phyloP scores from a whole-genome alignment of 2,113 vertebrate genomes.

The Centropristis striata region DNA sequence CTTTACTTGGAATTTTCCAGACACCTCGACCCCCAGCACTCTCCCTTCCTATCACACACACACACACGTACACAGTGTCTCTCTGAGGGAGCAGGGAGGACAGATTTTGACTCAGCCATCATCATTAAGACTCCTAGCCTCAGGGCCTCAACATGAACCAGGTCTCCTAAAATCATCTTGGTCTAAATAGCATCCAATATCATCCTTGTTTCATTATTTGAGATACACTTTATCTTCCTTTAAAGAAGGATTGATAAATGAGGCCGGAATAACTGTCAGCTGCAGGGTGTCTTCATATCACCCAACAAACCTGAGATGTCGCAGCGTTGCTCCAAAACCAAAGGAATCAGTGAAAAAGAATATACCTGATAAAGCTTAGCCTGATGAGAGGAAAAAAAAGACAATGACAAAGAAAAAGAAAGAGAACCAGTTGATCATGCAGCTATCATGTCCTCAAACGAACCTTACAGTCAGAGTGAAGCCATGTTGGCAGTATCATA shows the following conservation, averaged over 20 bases:
- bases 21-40: slow-evolving; percentile 1
- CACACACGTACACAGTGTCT: slow-evolving; percentile 9
- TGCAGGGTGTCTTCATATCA: not conserved
- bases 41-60: not conserved
- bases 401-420: not conserved
- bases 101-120: slow-evolving; percentile 39
- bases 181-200: slow-evolving; percentile 1
- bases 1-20: slow-evolving; percentile 57
- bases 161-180: not conserved
- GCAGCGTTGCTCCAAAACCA: not conserved
- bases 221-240: not conserved
- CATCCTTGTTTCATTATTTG: not conserved
- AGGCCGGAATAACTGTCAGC: not conserved
- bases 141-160: slow-evolving; percentile 1
- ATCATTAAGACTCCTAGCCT: slow-evolving; percentile 31
- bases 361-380: not conserved
- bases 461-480: too few species aligned
- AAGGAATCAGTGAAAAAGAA: not conserved
- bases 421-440: not conserved
- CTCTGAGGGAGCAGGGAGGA: slow-evolving; percentile 14
- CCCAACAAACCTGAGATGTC: not conserved
- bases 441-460: too few species aligned
- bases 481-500: too few species aligned
- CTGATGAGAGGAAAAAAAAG: not conserved
- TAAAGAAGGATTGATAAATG: not conserved